These are phyloP conservation scores for Antennarius maculatus DNA, from an alignment of 2,797 vertebrate species.

Conservation along the genomic window DNA sequence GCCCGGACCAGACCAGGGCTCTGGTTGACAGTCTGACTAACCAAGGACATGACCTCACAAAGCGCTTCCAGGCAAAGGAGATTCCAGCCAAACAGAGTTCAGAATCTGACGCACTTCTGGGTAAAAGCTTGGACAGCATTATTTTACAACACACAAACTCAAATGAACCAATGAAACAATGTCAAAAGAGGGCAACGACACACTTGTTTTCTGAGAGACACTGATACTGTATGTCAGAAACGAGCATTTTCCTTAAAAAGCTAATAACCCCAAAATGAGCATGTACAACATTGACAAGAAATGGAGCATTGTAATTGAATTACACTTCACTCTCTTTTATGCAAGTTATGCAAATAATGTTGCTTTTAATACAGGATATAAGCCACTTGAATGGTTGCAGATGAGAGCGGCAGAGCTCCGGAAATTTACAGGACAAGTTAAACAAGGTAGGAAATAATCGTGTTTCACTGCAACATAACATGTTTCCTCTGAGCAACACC, in stretches of 20 bases:
- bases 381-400: constrained; percentile 52
- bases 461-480: not conserved
- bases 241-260: constrained; percentile 10
- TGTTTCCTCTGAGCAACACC: not conserved
- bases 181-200: constrained; percentile 19
- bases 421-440: constrained; percentile 47
- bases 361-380: constrained; percentile 26
- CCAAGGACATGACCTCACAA: constrained; percentile 54
- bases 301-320: not conserved
- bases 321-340: not conserved
- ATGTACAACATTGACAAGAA: not conserved
- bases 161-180: constrained; percentile 1
- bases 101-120: constrained; percentile 37
- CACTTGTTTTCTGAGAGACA: constrained; percentile 21
- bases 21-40: constrained; percentile 59
- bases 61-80: constrained; percentile 46
- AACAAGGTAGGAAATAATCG: constrained; percentile 61
- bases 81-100: constrained; percentile 34
- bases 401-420: constrained; percentile 54
- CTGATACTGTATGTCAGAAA: not conserved
- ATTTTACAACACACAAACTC: not conserved
- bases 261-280: not conserved
- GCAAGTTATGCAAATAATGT: not conserved
- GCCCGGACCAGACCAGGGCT: constrained; percentile 59
- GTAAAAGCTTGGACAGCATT: constrained; percentile 45